Conservation (phyloP, 2,888 invertebrate species). For the Chrysopilus asiliformis region DNA sequence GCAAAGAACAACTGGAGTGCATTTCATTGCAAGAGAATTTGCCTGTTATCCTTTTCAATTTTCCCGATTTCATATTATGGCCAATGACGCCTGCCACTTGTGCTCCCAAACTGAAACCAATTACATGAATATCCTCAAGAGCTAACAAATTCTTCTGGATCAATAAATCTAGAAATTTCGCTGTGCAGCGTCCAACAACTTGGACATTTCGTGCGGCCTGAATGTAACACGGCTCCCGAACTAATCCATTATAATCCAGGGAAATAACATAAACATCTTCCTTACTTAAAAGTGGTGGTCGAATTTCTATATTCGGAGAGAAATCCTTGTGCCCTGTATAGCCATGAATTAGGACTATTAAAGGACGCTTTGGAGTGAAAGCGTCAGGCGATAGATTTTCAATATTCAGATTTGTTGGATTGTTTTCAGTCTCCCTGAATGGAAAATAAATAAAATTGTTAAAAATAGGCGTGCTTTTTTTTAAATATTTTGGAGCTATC, state of each 20-base stretch:
- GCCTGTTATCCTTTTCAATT: constrained; percentile 46
- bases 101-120: constrained; percentile 47
- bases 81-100: constrained; percentile 39
- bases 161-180: constrained; percentile 42
- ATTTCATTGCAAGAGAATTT: no score
- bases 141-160: no score
- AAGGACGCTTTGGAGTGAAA: constrained; percentile 32
- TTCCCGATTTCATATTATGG: constrained; percentile 38
- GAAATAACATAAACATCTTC: constrained; percentile 47
- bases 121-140: constrained; percentile 40
- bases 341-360: constrained; percentile 49
- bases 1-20: no score
- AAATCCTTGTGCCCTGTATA: constrained; percentile 47
- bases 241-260: constrained; percentile 47
- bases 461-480: neutral
- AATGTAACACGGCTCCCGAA: constrained; percentile 45
- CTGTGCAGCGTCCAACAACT: constrained; percentile 45
- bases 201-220: constrained; percentile 44
- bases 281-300: constrained; percentile 44
- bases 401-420: constrained; percentile 38
- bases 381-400: constrained; percentile 20
- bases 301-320: constrained; percentile 45
- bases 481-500: neutral
- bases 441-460: neutral
- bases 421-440: constrained; percentile 24